phyloP scores from a whole-genome alignment of 2,888 invertebrate species.

The Amiota mariae region DNA sequence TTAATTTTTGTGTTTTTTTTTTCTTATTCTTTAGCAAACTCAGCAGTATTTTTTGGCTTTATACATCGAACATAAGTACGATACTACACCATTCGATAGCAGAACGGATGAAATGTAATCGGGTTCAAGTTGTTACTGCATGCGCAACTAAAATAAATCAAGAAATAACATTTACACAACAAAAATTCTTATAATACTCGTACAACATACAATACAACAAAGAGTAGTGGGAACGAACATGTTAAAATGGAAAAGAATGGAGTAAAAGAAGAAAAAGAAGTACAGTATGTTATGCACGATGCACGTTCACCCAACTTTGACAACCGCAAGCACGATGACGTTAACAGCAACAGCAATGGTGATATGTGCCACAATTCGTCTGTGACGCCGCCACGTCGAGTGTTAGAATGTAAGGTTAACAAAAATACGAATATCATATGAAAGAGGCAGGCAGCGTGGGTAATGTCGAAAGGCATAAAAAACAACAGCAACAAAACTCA shows the following conservation, averaged over 20 bases:
- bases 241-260: slow-evolving; percentile 30
- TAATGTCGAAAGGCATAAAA: not conserved
- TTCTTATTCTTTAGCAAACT: not conserved
- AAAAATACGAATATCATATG: not conserved
- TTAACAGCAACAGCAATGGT: not conserved
- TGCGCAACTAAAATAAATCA: slow-evolving; percentile 65
- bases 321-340: slow-evolving; percentile 44
- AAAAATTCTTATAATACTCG: no score
- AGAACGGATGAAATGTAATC: not conserved
- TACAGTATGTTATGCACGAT: not conserved
- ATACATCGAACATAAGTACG: not conserved
- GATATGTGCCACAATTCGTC: not conserved
- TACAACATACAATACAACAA: no score
- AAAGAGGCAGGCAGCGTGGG: not conserved
- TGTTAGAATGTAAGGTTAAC: not conserved
- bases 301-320: slow-evolving; percentile 24
- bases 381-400: no score
- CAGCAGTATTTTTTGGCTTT: slow-evolving; percentile 13
- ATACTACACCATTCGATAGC: not conserved
- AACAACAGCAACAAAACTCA: not conserved
- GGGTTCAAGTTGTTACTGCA: slow-evolving; percentile 51
- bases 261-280: not conserved
- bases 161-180: slow-evolving; percentile 63
- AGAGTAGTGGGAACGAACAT: not conserved
- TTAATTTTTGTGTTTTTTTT: not conserved